These are phyloP conservation scores for Gallinago stenura DNA, from an alignment of 2,797 vertebrate species.

Conservation along the genomic window DNA sequence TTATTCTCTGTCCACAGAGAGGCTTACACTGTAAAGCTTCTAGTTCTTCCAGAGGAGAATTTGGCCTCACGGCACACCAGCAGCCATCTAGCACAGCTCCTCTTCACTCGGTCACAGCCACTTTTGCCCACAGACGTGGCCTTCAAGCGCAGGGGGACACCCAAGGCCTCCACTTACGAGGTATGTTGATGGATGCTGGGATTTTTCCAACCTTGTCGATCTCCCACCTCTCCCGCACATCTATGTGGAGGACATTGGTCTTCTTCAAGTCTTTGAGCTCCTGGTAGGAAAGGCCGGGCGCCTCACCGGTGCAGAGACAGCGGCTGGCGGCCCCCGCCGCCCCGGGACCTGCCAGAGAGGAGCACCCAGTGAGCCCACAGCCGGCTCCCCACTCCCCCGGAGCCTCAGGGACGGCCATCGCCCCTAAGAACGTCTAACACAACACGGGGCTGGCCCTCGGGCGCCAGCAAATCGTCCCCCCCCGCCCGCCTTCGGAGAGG, in stretches of 20 bases:
- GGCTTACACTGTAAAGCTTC: background rate
- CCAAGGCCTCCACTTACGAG: conserved; percentile 77
- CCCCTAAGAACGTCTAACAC: fast-evolving
- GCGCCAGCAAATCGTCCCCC: background rate
- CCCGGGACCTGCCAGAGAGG: conserved; percentile 69
- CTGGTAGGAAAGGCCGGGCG: conserved; percentile 80
- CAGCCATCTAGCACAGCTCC: background rate
- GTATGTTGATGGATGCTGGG: conserved; percentile 88
- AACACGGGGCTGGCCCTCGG: background rate
- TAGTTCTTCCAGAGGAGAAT: background rate
- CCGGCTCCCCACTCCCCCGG: too few relatives aligned
- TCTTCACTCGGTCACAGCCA: background rate
- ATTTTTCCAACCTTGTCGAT: conserved; percentile 87
- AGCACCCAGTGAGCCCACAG: background rate
- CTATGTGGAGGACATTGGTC: conserved; percentile 79
- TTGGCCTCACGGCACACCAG: background rate
- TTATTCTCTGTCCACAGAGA: background rate
- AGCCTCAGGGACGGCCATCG: background rate
- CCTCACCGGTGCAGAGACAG: conserved; percentile 48
- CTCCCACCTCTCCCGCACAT: conserved; percentile 94
- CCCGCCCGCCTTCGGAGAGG: background rate
- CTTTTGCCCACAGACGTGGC: background rate
- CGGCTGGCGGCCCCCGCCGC: background rate
- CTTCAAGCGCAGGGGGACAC: background rate
- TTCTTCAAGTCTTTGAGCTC: conserved; percentile 87